These are phyloP conservation scores for Zaprionus camerounensis DNA, from an alignment of 1,140 invertebrate genomes.

Conservation along the genomic window DNA sequence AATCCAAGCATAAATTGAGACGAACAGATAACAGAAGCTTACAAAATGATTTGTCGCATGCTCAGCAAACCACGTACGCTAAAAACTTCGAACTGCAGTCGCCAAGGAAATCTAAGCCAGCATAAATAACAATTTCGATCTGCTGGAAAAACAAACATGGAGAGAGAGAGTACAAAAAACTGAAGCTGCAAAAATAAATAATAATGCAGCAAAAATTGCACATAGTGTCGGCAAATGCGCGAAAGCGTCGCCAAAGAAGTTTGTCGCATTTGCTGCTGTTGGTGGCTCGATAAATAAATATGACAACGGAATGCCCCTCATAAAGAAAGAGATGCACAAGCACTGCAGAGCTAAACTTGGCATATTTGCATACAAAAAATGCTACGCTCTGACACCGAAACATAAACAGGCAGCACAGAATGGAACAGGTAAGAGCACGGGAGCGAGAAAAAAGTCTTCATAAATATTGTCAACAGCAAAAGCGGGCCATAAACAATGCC, in stretches of 20 bases:
- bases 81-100: constrained; percentile 8
- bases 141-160: constrained; percentile 5
- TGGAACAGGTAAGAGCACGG: constrained; percentile 16
- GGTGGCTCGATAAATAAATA: constrained; percentile 70
- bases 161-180: constrained; percentile 27
- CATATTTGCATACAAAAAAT: constrained; percentile 73
- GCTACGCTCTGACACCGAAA: constrained; percentile 69
- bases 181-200: constrained; percentile 32
- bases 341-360: constrained; percentile 68
- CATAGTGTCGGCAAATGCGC: constrained; percentile 31
- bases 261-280: constrained; percentile 57
- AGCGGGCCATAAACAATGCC: constrained; percentile 45
- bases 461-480: constrained; percentile 57
- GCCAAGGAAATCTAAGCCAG: constrained; percentile 7
- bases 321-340: neutral
- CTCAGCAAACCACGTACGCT: too few relatives aligned
- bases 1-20: neutral
- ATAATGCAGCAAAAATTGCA: constrained; percentile 20
- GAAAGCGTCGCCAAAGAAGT: constrained; percentile 71
- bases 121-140: constrained; percentile 17
- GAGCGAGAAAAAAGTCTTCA: constrained; percentile 35
- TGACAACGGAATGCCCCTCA: constrained; percentile 46
- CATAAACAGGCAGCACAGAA: constrained; percentile 61
- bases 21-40: constrained; percentile 3
- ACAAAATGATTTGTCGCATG: constrained; percentile 3